Evolutionary conservation across 2,797 vertebrate genomes (phyloP).

Genomic region (Muraenolepis orangiensis): DNA sequence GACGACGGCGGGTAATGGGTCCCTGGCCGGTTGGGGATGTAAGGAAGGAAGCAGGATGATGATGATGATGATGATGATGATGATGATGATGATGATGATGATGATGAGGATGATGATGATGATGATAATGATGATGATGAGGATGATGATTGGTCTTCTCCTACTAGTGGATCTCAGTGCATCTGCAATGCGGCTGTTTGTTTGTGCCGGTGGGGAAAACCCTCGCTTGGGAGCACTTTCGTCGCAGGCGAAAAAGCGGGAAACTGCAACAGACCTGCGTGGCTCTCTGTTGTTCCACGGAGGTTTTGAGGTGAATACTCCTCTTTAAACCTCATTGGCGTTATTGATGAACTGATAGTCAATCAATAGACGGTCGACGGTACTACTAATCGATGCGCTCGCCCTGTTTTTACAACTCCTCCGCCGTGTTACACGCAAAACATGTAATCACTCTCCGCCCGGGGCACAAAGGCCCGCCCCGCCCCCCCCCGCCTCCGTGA

Average conservation of each 20-base stretch:
- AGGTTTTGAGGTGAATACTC: background rate
- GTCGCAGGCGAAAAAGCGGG: background rate
- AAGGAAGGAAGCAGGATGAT: background rate
- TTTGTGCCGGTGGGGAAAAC: background rate
- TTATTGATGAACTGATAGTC: background rate
- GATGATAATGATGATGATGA: too few species aligned
- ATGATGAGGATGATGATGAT: too few species aligned
- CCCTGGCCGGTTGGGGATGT: background rate
- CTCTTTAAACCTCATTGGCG: background rate
- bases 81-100: too few species aligned
- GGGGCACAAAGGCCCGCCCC: background rate
- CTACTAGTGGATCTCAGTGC: background rate
- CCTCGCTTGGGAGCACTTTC: background rate
- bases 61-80: too few species aligned
- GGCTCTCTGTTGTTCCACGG: background rate
- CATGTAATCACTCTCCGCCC: background rate
- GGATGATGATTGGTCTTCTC: background rate
- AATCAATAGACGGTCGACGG: background rate
- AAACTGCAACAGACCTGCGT: background rate
- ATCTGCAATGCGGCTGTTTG: background rate
- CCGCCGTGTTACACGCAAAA: background rate
- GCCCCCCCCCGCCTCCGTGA: too few species aligned
- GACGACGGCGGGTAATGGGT: background rate
- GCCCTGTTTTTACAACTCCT: background rate
- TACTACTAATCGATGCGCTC: background rate